Evolutionary conservation across 2,888 invertebrate genomes (phyloP), one percentile per base, ranked within the genome.

Genomic region (Octonoba sinensis): DNA sequence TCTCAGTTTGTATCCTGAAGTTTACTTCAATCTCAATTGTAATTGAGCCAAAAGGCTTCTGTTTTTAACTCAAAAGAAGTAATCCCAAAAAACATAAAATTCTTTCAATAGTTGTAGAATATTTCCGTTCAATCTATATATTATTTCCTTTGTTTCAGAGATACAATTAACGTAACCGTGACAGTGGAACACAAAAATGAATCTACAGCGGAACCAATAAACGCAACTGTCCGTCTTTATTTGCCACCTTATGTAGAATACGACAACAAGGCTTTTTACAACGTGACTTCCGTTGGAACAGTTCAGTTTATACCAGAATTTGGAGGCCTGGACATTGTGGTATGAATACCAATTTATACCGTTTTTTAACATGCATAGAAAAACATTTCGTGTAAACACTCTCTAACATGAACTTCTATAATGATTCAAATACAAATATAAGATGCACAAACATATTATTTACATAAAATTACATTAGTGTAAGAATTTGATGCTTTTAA

Each of bases 261-360:
- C 13, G 76, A 77, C 24, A 20, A 54, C 16, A 77, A 73, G 20
- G 66, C 75, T 24, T 83, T 70, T 57, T 71, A 64, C 36, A 85
- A 84, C 49, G 83, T 77, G 3, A 79, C 75, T 16, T 71, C 76
- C 22, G 62, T 75, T 24, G 84, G 81, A 22, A 79, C 65, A 1
- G 71, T 84, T 4, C 24, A 73, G 8, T 81, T 83, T 49, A 70
- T 69, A 15, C 57, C 83, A 16, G 70, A 79, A 13, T 69, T 70
- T 22, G 70, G 84, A 13, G 82, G 84, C 20, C 66, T 84, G 22
- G 85, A 85, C 47, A 84, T 85, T 22, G 67, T 84, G 66, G 85
- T 85, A 76, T 81, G 74, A 15, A 60, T 6, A 8, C 36, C 11
- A 1, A 8, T 8, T 36, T 8, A 36, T 36, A 36, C 11, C 11